Conservation (phyloP, 2,888 invertebrate genomes). For the Diarsia mendica region DNA sequence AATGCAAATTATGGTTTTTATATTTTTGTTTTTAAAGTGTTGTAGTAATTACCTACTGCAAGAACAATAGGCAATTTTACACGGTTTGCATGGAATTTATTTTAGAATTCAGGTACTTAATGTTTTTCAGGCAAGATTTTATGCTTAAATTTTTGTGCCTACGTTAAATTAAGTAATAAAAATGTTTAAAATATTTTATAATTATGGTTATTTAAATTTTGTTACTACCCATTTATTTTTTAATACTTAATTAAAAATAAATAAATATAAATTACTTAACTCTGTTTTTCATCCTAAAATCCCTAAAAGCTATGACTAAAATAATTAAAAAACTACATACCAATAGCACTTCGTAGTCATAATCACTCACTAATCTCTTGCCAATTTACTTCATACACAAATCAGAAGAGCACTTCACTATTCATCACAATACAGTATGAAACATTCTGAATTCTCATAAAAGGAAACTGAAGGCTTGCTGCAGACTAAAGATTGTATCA, state of each 20-base stretch:
- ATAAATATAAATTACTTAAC: too few species aligned
- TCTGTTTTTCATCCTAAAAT: neutral
- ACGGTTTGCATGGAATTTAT: neutral
- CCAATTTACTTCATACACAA: slow-evolving; percentile 76
- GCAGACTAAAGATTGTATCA: slow-evolving; percentile 42
- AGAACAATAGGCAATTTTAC: neutral
- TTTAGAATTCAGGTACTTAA: neutral
- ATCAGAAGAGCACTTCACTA: slow-evolving; percentile 72
- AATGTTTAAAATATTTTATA: neutral
- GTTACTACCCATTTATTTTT: neutral
- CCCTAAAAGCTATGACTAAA: neutral
- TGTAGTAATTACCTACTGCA: neutral
- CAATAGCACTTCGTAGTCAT: slow-evolving; percentile 48
- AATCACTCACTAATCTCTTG: slow-evolving; percentile 65
- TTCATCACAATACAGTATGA: slow-evolving; percentile 47
- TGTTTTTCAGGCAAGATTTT: neutral
- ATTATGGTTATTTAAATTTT: neutral
- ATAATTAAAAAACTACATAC: slow-evolving; percentile 54
- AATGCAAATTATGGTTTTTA: too few species aligned
- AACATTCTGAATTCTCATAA: slow-evolving; percentile 45
- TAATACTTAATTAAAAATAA: neutral
- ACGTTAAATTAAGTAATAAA: neutral
- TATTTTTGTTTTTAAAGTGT: too few species aligned
- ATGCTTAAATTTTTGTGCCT: neutral
- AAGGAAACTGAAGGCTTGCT: slow-evolving; percentile 38